Percentiles rank a stretch among this genome's conserved stretches.
These are phyloP conservation scores for Leptinotarsa haldemani DNA, from an alignment of 2,888 invertebrate species.

Conservation along the genomic window DNA sequence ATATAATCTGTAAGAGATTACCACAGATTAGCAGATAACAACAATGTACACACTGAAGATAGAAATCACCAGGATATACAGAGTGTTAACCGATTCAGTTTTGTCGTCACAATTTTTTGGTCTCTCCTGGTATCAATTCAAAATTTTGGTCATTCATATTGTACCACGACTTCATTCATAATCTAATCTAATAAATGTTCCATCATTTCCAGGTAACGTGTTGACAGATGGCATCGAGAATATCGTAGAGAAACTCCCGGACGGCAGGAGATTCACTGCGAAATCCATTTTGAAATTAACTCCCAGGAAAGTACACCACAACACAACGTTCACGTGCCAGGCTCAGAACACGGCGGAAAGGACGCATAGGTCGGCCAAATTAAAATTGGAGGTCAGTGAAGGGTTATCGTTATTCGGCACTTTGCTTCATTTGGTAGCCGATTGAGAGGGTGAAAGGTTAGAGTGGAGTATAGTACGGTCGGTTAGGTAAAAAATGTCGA, in stretches of 20 bases:
- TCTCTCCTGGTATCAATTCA: too few relatives aligned
- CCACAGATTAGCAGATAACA: too few relatives aligned
- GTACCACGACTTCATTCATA: too few relatives aligned
- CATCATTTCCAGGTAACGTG: slow-evolving; percentile 73
- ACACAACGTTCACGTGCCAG: slow-evolving; percentile 91
- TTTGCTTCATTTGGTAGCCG: neutral
- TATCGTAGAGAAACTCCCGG: slow-evolving; percentile 80
- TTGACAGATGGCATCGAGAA: slow-evolving; percentile 84
- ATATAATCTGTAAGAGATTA: too few relatives aligned
- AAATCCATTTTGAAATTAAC: slow-evolving; percentile 86
- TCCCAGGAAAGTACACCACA: slow-evolving; percentile 89
- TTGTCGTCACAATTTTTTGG: too few relatives aligned
- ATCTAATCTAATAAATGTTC: too few relatives aligned
- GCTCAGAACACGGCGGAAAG: slow-evolving; percentile 92
- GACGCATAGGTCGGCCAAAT: slow-evolving; percentile 82
- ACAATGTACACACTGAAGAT: too few relatives aligned
- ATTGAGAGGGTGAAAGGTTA: slow-evolving; percentile 18
- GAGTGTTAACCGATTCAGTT: too few relatives aligned
- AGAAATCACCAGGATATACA: too few relatives aligned
- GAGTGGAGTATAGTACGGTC: neutral
- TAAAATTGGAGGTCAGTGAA: slow-evolving; percentile 80
- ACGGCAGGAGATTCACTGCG: slow-evolving; percentile 86
- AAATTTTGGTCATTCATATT: too few relatives aligned
- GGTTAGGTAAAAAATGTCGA: neutral
- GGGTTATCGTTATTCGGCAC: slow-evolving; percentile 13